A percentile compares a stretch with the other conserved stretches of the same genome.
phyloP scores from a whole-genome alignment of 2,797 vertebrate species.

The Sebastes steindachneri region DNA sequence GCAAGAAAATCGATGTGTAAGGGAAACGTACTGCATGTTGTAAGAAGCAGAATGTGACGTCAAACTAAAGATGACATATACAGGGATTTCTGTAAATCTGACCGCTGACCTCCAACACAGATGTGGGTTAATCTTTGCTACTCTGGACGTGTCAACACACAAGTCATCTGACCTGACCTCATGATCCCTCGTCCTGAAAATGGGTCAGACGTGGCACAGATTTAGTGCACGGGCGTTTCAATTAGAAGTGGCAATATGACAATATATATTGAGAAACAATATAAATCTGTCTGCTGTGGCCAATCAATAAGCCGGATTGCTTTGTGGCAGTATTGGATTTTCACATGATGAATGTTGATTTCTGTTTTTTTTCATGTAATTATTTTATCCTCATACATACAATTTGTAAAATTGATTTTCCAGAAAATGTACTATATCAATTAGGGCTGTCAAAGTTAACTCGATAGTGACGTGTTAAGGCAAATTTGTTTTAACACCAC shows the following conservation, averaged over 20 bases:
- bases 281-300: background rate
- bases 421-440: background rate
- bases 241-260: background rate
- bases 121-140: conserved; percentile 28
- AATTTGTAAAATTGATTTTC: background rate
- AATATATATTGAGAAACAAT: background rate
- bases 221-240: background rate
- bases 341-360: background rate
- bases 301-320: background rate
- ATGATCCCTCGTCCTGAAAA: conserved; percentile 9
- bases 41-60: background rate
- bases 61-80: background rate
- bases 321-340: background rate
- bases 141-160: conserved; percentile 1
- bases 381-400: background rate
- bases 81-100: background rate
- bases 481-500: too few relatives aligned
- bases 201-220: conserved; percentile 10
- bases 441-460: too few relatives aligned
- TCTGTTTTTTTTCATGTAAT: background rate
- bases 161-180: conserved; percentile 24
- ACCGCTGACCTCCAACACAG: conserved; percentile 8
- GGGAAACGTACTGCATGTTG: background rate
- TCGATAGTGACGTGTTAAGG: too few relatives aligned
- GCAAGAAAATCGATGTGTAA: background rate